Evolutionary conservation across 2,888 invertebrate genomes (phyloP).

Genomic region (Lycia hirtaria): DNA sequence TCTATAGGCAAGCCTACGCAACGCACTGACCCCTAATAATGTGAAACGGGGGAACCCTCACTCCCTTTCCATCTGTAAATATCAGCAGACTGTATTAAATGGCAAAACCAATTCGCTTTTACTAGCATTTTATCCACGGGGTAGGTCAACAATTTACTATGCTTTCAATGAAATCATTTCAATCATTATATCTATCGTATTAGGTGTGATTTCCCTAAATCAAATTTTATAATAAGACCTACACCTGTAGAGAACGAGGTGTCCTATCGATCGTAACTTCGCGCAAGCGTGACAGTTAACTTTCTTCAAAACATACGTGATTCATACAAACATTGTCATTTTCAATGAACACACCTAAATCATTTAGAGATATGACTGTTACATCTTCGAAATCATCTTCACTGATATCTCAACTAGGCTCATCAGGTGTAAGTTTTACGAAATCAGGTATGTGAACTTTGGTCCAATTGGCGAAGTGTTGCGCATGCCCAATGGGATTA

Average conservation of each 20-base stretch:
- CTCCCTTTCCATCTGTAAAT: slow-evolving; percentile 42
- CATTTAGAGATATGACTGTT: not conserved
- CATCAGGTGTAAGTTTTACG: slow-evolving; percentile 4
- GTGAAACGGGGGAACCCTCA: slow-evolving; percentile 33
- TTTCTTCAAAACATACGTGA: slow-evolving; percentile 6
- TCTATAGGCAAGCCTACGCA: slow-evolving; percentile 14
- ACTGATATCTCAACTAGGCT: not conserved
- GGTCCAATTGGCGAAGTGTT: slow-evolving; percentile 69
- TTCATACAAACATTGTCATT: not conserved
- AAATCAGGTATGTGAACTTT: slow-evolving; percentile 57
- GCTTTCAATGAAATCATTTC: slow-evolving; percentile 47
- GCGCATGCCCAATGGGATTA: slow-evolving; percentile 69
- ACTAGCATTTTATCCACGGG: slow-evolving; percentile 52
- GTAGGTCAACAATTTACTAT: slow-evolving; percentile 55
- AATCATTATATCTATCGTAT: slow-evolving; percentile 15
- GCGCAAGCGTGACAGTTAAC: slow-evolving; percentile 74
- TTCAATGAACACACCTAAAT: not conserved
- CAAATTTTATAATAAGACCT: slow-evolving; percentile 9
- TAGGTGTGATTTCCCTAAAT: slow-evolving; percentile 27
- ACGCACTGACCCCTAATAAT: slow-evolving; percentile 35
- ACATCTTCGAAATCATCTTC: not conserved
- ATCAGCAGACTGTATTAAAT: slow-evolving; percentile 32
- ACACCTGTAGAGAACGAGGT: slow-evolving; percentile 50
- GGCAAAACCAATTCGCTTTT: slow-evolving; percentile 48
- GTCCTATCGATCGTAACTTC: slow-evolving; percentile 68